These are phyloP conservation scores for Nansenia antarctica DNA, from an alignment of 2,113 vertebrate species.

Conservation along the genomic window DNA sequence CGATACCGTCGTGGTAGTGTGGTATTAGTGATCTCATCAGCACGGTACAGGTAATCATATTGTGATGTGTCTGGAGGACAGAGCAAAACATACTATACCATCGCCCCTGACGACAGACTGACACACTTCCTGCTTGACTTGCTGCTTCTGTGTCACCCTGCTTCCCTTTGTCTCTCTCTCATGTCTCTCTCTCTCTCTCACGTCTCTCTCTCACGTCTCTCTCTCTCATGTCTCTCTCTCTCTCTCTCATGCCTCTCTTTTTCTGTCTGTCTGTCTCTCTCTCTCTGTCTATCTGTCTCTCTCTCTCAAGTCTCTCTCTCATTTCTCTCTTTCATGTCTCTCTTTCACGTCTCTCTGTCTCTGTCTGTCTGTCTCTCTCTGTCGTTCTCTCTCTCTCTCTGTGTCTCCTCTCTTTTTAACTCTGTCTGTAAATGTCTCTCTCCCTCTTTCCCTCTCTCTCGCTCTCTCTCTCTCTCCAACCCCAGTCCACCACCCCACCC, in stretches of 20 bases:
- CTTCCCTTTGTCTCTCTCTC: background rate
- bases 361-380: background rate
- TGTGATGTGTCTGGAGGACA: background rate
- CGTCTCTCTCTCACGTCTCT: background rate
- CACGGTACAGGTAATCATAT: background rate
- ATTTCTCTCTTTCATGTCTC: background rate
- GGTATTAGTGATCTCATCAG: background rate
- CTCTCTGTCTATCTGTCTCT: background rate
- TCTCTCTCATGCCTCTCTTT: background rate
- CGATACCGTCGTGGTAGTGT: background rate
- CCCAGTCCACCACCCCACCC: no score
- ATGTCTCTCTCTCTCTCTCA: background rate
- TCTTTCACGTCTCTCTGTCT: background rate
- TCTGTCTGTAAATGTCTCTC: no score
- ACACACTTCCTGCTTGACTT: background rate
- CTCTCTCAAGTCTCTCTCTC: background rate
- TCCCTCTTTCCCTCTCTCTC: background rate
- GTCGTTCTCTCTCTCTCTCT: no score
- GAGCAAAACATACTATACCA: background rate
- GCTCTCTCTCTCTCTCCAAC: background rate
- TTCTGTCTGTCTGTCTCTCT: background rate
- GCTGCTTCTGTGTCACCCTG: no score
- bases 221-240: background rate
- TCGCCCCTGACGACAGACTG: background rate
- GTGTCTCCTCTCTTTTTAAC: background rate